phyloP scores from a whole-genome alignment of 2,888 invertebrate species.

The Agrochola circellaris region DNA sequence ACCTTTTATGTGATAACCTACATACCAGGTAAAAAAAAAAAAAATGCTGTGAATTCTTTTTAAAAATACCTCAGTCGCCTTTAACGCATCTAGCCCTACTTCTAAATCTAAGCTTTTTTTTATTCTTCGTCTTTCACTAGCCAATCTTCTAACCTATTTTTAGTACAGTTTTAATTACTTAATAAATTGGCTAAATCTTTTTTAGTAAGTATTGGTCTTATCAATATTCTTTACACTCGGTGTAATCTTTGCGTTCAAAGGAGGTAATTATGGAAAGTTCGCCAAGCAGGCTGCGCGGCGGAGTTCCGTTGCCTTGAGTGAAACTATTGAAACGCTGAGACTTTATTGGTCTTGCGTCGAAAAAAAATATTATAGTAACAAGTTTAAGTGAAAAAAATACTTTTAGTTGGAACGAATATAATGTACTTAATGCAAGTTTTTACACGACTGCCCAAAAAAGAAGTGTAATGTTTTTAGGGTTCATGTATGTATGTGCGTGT shows the following conservation, averaged over 20 bases:
- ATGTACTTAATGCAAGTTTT: no score
- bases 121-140: background rate
- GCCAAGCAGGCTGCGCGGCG: constrained; percentile 9
- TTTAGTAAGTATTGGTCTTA: constrained; percentile 44
- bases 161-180: constrained; percentile 21
- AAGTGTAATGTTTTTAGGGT: no score
- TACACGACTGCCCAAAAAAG: no score
- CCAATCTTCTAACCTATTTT: background rate
- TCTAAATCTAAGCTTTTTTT: background rate
- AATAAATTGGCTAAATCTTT: constrained; percentile 36
- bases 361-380: background rate
- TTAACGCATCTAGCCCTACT: background rate
- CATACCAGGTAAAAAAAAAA: background rate
- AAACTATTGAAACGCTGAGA: constrained; percentile 24
- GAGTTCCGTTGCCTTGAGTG: constrained; percentile 28
- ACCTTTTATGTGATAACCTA: background rate
- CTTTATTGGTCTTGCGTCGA: constrained; percentile 1
- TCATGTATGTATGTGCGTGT: no score
- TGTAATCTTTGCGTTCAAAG: constrained; percentile 56
- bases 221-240: constrained; percentile 60
- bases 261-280: constrained; percentile 56
- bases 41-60: background rate
- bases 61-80: background rate
- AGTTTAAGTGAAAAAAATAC: background rate
- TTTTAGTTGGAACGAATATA: no score